Evolutionary conservation across 2,797 vertebrate species (phyloP), one percentile per base, ranked within the genome.

Genomic region (Cottoperca gobio): DNA sequence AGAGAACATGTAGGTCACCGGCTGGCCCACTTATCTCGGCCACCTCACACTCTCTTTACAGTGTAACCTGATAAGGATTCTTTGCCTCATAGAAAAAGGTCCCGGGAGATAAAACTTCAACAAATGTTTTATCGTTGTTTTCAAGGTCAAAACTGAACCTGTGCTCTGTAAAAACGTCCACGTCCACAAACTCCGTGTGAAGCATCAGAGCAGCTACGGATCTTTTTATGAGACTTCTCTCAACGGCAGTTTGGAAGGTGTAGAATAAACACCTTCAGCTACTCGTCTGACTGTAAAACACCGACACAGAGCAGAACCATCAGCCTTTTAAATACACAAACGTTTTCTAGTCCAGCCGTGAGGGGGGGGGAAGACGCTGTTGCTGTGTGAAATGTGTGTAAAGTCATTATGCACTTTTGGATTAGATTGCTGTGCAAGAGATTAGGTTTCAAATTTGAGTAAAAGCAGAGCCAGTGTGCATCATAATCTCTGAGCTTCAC

Each of bases 81-180:
- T 5, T 7, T 13, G 19, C 10, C 24, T 16, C 12, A 6, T 1
- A 16, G 17, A 14, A 23, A 54, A 61, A 28, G 11, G 28, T 48
- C 5, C 23, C 26, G 37, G 9, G n/a, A 48, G 52, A 57, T 72
- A 40, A 64, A 79, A 68, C 39, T 63, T n/a, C 63, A 35, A 74
- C 63, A 62, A 16, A 10, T 8, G 40, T n/a, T 39, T 42, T 55
- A 58, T 8, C 43, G 39, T n/a, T 16, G 43, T 52, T 45, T 42
- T 17, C 40, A 4, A 46, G 12, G 35, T 43, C 17, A 17, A 17
- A 19, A 35, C 19, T 21, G 4, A 35, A 45, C 21, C 8, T 42
- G 31, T 16, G 14, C 50, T 46, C 55, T 21, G 26, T 4, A 7
- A 33, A 53, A 53, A 43, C 6, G 5, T 46, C 3, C 21, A 21